Percentiles rank a stretch among this genome's conserved stretches.
Evolutionary conservation across 1,140 invertebrate genomes (phyloP).

Genomic region (Drosophila pachea): DNA sequence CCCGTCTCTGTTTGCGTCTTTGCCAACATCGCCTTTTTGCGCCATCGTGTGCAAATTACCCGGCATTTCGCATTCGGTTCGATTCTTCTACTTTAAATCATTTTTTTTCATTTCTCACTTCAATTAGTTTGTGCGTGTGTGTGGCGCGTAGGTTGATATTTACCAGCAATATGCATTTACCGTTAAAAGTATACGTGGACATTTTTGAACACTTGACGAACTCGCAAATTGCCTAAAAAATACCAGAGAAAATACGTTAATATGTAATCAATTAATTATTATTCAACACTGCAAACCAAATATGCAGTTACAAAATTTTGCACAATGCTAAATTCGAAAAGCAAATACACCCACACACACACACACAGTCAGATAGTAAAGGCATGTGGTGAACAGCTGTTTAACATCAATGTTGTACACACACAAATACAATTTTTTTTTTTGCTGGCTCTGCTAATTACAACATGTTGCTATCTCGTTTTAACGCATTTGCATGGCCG

Average conservation of each 20-base stretch:
- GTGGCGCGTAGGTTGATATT: not conserved
- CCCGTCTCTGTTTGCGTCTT: not conserved
- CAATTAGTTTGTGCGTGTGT: not conserved
- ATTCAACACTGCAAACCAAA: not conserved
- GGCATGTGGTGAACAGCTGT: constrained; percentile 37
- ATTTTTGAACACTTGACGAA: not conserved
- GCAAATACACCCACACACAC: not conserved
- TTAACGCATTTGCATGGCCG: not conserved
- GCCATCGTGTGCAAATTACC: constrained; percentile 10
- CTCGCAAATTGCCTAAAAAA: not conserved
- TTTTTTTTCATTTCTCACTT: not conserved
- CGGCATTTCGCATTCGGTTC: not conserved
- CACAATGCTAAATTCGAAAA: constrained; percentile 1
- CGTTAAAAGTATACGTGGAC: not conserved
- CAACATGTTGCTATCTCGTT: constrained; percentile 31
- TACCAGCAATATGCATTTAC: not conserved
- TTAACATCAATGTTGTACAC: constrained; percentile 12
- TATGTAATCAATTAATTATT: not conserved
- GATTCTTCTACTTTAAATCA: not conserved
- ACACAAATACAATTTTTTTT: not conserved
- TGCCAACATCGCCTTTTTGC: not conserved
- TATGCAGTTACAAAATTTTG: constrained; percentile 13
- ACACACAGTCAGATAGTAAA: not conserved
- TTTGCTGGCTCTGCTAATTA: constrained; percentile 4
- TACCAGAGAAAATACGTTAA: not conserved